Evolutionary conservation across 2,113 vertebrate species (phyloP).

Genomic region (Bufo gargarizans): DNA sequence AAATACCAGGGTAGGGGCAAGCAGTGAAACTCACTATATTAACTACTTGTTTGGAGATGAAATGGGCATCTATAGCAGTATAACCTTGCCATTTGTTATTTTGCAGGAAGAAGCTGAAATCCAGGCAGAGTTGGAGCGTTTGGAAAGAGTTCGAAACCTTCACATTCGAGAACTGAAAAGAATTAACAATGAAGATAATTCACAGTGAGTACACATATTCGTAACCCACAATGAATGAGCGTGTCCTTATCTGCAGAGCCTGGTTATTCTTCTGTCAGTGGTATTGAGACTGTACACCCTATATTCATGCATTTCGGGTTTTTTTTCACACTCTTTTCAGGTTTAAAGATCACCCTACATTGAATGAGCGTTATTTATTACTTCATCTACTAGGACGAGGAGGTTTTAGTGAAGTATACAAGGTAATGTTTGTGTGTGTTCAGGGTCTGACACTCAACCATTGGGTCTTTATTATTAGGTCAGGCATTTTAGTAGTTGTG

Average conservation of each 20-base stretch:
- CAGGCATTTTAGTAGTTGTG: background rate
- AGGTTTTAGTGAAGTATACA: constrained; percentile 99
- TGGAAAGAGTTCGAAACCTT: constrained; percentile 98
- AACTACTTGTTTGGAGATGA: no score
- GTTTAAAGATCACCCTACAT: constrained; percentile 98
- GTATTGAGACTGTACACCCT: background rate
- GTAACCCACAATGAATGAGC: no score
- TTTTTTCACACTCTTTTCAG: constrained; percentile 66
- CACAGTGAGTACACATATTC: constrained; percentile 83
- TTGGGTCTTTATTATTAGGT: background rate
- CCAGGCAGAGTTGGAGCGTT: constrained; percentile 97
- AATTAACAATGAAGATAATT: constrained; percentile 99
- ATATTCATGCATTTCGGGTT: no score
- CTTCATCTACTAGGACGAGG: constrained; percentile 96
- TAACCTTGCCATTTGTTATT: constrained; percentile 58
- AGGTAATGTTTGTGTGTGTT: constrained; percentile 72
- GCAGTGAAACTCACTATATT: no score
- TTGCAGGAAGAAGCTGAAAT: constrained; percentile 99
- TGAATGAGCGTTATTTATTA: constrained; percentile 97
- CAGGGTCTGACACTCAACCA: background rate
- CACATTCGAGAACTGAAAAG: constrained; percentile 99
- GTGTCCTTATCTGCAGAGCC: no score
- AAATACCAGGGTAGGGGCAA: background rate
- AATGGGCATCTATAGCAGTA: background rate
- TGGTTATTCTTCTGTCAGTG: background rate